Evolutionary conservation across 2,888 invertebrate species (phyloP).

Genomic region (Cynaeus angustus): DNA sequence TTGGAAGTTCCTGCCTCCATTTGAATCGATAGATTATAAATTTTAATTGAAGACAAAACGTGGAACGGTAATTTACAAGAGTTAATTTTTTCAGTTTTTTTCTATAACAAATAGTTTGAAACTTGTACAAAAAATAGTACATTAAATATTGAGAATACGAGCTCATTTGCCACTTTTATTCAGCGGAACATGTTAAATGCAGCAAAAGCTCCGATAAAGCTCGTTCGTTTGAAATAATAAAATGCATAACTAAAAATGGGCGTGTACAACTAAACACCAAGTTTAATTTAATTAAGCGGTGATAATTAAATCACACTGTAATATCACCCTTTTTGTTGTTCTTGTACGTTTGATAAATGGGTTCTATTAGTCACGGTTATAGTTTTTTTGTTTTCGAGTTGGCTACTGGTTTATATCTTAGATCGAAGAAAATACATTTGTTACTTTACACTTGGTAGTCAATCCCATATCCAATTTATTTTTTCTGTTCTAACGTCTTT

Average conservation of each 20-base stretch:
- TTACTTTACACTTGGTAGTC: conserved; percentile 43
- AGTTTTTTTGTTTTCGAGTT: conserved; percentile 36
- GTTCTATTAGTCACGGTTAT: conserved; percentile 40
- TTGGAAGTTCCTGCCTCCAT: too few species aligned
- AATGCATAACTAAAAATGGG: background rate
- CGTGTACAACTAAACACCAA: background rate
- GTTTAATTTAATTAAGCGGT: background rate
- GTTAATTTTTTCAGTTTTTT: background rate
- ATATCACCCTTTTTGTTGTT: background rate
- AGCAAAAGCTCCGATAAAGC: background rate
- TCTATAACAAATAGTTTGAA: too few species aligned
- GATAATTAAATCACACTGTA: background rate
- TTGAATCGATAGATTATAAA: too few species aligned
- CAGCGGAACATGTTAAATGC: background rate
- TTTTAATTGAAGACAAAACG: too few species aligned
- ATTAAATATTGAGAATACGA: conserved; percentile 8
- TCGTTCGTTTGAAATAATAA: background rate
- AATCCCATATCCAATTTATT: conserved; percentile 47
- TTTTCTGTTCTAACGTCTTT: conserved; percentile 40
- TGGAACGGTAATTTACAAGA: too few species aligned
- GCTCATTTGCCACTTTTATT: background rate
- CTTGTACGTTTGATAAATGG: conserved; percentile 27
- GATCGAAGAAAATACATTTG: conserved; percentile 44
- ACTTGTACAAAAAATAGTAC: background rate
- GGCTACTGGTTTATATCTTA: conserved; percentile 35